Percentiles rank a stretch among this genome's conserved stretches.
Evolutionary conservation across 2,797 vertebrate genomes (phyloP).

Genomic region (Galaxias olidus): DNA sequence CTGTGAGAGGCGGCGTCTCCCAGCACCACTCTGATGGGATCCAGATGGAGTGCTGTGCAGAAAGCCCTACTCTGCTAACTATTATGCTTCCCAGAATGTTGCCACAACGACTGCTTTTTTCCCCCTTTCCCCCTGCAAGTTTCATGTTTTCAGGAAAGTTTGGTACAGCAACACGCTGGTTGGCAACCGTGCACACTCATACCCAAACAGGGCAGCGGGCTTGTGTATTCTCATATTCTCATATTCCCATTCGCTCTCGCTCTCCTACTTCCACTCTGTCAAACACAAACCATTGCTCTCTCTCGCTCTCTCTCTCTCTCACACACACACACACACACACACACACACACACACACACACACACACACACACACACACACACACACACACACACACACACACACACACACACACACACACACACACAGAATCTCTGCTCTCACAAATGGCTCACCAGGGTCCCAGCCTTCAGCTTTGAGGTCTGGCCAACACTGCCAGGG

Average conservation of each 20-base stretch:
- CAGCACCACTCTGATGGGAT: constrained; percentile 64
- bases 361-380: not conserved
- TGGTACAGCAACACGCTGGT: constrained; percentile 7
- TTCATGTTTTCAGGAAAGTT: constrained; percentile 35
- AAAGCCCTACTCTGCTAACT: constrained; percentile 64
- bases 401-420: constrained; percentile 2
- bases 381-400: not conserved
- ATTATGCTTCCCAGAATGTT: constrained; percentile 61
- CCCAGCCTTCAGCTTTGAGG: constrained; percentile 59
- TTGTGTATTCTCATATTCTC: too few species aligned
- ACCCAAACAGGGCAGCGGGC: not conserved
- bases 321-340: constrained; percentile 4
- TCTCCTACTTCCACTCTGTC: constrained; percentile 20
- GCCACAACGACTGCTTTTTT: constrained; percentile 43
- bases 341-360: constrained; percentile 6
- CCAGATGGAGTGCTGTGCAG: constrained; percentile 70
- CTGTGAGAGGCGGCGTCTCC: constrained; percentile 58
- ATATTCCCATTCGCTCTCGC: too few species aligned
- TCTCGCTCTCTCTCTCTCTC: too few species aligned
- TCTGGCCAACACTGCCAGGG: constrained; percentile 56
- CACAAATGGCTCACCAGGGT: constrained; percentile 40
- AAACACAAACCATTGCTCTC: too few species aligned
- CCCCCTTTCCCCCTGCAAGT: constrained; percentile 22
- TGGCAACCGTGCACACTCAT: constrained; percentile 14
- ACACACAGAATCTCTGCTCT: constrained; percentile 38